Evolutionary conservation across 2,888 invertebrate species (phyloP).

Genomic region (Sphecodes monilicornis): DNA sequence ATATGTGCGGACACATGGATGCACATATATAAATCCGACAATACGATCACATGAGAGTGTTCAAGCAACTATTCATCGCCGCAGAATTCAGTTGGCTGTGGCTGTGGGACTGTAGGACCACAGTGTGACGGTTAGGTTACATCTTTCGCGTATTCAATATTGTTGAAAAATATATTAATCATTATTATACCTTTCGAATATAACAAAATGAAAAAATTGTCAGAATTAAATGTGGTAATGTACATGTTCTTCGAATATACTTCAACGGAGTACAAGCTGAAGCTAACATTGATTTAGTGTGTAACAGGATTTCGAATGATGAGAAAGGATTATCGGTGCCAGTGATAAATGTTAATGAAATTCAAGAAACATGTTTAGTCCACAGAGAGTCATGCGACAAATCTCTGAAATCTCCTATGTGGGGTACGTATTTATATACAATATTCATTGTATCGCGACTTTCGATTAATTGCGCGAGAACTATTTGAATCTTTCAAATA

Average conservation of each 20-base stretch:
- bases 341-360: constrained; percentile 23
- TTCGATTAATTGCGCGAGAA: background rate
- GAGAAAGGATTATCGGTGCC: constrained; percentile 31
- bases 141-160: constrained; percentile 1
- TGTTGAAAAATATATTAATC: constrained; percentile 2
- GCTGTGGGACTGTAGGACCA: constrained; percentile 58
- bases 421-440: constrained; percentile 76
- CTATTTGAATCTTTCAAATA: background rate
- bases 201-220: constrained; percentile 37
- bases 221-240: constrained; percentile 7
- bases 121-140: constrained; percentile 48
- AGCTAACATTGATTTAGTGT: constrained; percentile 35
- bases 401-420: constrained; percentile 83
- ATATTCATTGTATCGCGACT: background rate
- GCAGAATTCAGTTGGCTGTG: constrained; percentile 76
- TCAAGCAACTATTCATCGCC: constrained; percentile 71
- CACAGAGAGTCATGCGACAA: constrained; percentile 80
- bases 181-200: background rate
- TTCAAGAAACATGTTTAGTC: constrained; percentile 67
- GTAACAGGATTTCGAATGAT: constrained; percentile 30
- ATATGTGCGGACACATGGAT: background rate
- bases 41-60: constrained; percentile 64
- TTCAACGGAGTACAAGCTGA: constrained; percentile 42
- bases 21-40: constrained; percentile 28
- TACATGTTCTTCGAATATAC: constrained; percentile 20